A percentile compares a stretch with the other conserved stretches of the same genome.
These are phyloP conservation scores for Synergus laeviventris DNA, from an alignment of 2,888 invertebrate species.

Conservation along the genomic window DNA sequence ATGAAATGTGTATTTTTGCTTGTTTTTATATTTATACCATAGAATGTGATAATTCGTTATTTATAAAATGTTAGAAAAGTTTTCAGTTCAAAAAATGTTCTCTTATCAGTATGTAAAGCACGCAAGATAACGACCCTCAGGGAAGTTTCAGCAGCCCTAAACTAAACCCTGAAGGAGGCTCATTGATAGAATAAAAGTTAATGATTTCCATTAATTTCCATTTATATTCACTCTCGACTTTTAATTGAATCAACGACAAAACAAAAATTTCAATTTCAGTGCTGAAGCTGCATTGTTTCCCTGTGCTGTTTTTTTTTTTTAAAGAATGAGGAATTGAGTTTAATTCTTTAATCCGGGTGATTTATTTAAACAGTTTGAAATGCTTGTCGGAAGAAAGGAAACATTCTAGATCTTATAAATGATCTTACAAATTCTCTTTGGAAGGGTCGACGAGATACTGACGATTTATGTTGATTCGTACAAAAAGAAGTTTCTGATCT, in stretches of 20 bases:
- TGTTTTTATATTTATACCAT: too few relatives aligned
- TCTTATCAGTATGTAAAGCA: background rate
- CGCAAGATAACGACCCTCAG: background rate
- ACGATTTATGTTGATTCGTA: background rate
- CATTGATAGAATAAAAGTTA: background rate
- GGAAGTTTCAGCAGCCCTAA: background rate
- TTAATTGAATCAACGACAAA: background rate
- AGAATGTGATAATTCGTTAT: too few relatives aligned
- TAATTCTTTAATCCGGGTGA: background rate
- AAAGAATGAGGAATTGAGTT: background rate
- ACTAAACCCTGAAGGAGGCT: background rate
- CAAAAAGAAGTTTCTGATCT: conserved; percentile 6
- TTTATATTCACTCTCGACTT: background rate
- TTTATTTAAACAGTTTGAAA: conserved; percentile 20
- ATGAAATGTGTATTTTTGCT: too few relatives aligned
- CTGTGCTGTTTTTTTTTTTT: background rate
- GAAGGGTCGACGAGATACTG: background rate
- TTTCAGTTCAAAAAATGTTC: background rate
- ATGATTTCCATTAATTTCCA: background rate
- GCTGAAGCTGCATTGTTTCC: background rate
- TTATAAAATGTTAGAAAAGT: background rate
- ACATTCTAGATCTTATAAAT: conserved; percentile 12
- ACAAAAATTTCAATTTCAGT: background rate
- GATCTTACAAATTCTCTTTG: conserved; percentile 11
- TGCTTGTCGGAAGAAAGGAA: background rate